Evolutionary conservation across 2,888 invertebrate genomes (phyloP).

Genomic region (Apamea anceps): DNA sequence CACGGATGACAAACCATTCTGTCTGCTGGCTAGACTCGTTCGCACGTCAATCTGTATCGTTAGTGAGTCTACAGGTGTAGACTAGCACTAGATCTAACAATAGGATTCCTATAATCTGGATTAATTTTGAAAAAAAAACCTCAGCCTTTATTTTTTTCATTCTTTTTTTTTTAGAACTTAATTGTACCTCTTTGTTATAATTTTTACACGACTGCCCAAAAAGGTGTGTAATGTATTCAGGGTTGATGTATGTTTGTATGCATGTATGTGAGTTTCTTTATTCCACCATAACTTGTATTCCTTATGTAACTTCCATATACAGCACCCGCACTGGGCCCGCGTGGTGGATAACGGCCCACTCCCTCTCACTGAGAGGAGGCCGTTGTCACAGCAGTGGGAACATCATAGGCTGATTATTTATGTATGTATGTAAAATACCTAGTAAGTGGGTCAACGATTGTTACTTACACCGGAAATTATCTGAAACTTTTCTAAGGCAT

Average conservation of each 20-base stretch:
- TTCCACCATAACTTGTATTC: too few species aligned
- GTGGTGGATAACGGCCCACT: too few species aligned
- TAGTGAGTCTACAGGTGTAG: constrained; percentile 31
- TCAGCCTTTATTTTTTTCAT: neutral
- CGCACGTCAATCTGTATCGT: constrained; percentile 47
- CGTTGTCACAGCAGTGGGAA: too few species aligned
- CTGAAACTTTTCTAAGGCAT: constrained; percentile 3
- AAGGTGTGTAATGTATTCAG: too few species aligned
- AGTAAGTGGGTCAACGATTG: neutral
- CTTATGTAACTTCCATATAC: neutral
- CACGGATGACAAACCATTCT: constrained; percentile 51
- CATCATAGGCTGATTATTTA: too few species aligned
- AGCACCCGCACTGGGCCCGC: too few species aligned
- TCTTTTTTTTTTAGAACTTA: neutral
- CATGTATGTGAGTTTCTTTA: too few species aligned
- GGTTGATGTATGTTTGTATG: too few species aligned
- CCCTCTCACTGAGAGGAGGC: too few species aligned
- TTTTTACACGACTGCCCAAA: too few species aligned
- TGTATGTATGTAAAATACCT: neutral
- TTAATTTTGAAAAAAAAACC: constrained; percentile 15
- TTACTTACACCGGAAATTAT: constrained; percentile 3
- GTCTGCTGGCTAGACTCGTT: constrained; percentile 43
- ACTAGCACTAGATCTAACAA: neutral
- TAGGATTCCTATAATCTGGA: neutral
- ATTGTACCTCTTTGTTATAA: neutral